Conservation (phyloP, 2,888 invertebrate species). For the Tenodera sinensis region DNA sequence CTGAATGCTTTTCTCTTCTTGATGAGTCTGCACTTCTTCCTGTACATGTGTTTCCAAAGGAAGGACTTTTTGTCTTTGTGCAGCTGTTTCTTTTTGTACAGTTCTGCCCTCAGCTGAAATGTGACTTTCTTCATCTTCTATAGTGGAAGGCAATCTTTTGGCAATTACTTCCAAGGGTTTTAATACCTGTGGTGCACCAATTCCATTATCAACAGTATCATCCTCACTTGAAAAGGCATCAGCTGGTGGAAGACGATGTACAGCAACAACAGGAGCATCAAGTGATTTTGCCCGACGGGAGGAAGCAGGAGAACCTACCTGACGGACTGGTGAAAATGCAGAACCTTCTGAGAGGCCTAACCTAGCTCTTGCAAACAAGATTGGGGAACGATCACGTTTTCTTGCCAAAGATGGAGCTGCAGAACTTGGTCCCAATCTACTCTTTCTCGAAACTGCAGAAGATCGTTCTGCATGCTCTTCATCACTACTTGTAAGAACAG, state of each 20-base stretch:
- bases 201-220: conserved; percentile 74
- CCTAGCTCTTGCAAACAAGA: conserved; percentile 74
- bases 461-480: conserved; percentile 1
- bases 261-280: conserved; percentile 77
- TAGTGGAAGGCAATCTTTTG: conserved; percentile 1
- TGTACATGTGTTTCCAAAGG: background rate
- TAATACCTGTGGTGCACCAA: conserved; percentile 39
- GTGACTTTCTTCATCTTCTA: background rate
- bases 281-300: conserved; percentile 78
- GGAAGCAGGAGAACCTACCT: conserved; percentile 69
- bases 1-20: background rate
- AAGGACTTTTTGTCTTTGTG: background rate
- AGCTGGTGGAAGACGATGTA: conserved; percentile 74
- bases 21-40: background rate
- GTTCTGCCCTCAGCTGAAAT: background rate
- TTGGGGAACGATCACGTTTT: conserved; percentile 70
- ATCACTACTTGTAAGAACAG: background rate
- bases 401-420: conserved; percentile 40
- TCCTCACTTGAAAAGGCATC: conserved; percentile 87
- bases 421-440: background rate
- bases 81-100: background rate
- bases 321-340: conserved; percentile 67
- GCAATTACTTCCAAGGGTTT: background rate
- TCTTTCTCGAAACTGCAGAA: background rate
- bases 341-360: conserved; percentile 83